These are phyloP conservation scores for Erpornis zantholeuca DNA, from an alignment of 2,113 vertebrate genomes.

Conservation along the genomic window DNA sequence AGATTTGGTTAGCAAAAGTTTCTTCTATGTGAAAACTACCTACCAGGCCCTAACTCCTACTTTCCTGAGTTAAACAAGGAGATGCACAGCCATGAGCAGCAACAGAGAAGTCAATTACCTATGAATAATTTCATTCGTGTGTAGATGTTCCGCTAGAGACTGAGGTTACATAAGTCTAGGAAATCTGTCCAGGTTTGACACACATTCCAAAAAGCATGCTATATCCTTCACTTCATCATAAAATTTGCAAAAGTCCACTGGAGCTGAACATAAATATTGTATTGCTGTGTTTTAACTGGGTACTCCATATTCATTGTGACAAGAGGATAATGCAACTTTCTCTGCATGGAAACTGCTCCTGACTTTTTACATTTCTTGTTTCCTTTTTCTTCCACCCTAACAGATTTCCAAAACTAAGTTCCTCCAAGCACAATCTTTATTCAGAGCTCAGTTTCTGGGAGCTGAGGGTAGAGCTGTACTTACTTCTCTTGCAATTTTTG, in stretches of 20 bases:
- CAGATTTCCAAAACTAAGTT: background rate
- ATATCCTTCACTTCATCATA: slow-evolving; percentile 1
- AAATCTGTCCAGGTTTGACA: background rate
- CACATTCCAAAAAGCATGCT: background rate
- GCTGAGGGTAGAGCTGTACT: background rate
- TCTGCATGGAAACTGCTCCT: background rate
- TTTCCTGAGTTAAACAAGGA: background rate
- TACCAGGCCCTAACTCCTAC: background rate
- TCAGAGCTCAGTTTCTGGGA: background rate
- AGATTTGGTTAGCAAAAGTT: background rate
- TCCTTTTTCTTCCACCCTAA: background rate
- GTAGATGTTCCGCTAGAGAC: background rate
- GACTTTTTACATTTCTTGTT: background rate
- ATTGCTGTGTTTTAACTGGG: background rate
- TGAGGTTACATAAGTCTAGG: background rate
- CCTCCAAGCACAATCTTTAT: background rate
- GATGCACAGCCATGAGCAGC: background rate
- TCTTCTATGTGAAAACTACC: background rate
- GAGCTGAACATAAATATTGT: slow-evolving; percentile 45
- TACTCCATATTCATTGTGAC: background rate
- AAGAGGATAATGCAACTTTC: background rate
- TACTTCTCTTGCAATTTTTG: background rate
- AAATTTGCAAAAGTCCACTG: slow-evolving; percentile 27
- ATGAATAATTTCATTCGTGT: background rate
- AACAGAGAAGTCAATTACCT: background rate